Percentiles rank a stretch among this genome's conserved stretches.
Evolutionary conservation across 2,113 vertebrate species (phyloP).

Genomic region (Urocynchramus pylzowi): DNA sequence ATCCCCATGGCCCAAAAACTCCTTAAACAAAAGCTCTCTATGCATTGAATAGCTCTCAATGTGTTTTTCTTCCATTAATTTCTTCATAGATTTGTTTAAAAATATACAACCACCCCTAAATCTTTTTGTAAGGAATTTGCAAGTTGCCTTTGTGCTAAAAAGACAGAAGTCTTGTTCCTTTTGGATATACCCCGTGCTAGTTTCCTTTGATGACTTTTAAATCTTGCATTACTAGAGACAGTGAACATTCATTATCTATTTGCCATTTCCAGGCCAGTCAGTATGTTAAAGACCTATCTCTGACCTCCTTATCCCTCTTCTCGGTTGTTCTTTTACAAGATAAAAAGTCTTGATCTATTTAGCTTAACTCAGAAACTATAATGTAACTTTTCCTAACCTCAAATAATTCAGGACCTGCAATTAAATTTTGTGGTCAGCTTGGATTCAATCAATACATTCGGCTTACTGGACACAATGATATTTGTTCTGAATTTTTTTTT

Average conservation of each 20-base stretch:
- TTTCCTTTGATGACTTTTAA: neutral
- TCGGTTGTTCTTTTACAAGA: neutral
- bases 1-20: neutral
- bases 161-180: neutral
- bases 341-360: conserved; percentile 31
- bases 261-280: neutral
- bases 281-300: conserved; percentile 1
- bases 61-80: neutral
- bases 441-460: neutral
- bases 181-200: neutral
- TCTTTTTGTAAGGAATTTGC: neutral
- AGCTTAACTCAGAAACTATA: conserved; percentile 21
- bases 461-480: conserved; percentile 12
- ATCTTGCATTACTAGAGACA: neutral
- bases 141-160: neutral
- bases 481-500: neutral
- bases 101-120: neutral
- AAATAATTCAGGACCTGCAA: conserved; percentile 32
- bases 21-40: neutral
- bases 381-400: conserved; percentile 33
- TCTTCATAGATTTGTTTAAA: neutral
- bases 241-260: neutral
- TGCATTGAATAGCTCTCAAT: neutral
- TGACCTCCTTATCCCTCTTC: neutral
- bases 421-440: conserved; percentile 29